phyloP scores from a whole-genome alignment of 2,888 invertebrate species.

The Conchocele bisecta region DNA sequence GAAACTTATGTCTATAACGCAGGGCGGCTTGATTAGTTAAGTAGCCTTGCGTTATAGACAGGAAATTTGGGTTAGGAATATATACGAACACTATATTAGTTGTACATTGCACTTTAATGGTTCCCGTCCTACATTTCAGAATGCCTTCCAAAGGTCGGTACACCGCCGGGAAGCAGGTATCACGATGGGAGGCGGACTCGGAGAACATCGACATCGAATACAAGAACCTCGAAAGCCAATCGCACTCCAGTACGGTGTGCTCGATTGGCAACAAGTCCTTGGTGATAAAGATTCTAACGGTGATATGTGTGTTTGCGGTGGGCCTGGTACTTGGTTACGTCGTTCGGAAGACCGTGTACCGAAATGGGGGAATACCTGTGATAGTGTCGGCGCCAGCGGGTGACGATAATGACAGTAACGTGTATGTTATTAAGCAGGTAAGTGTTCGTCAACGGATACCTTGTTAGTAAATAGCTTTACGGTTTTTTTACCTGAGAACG shows the following conservation, averaged over 20 bases:
- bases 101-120: too few relatives aligned
- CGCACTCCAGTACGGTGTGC: conserved; percentile 40
- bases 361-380: neutral
- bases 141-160: conserved; percentile 76
- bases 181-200: conserved; percentile 77
- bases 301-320: conserved; percentile 67
- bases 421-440: conserved; percentile 55
- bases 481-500: too few relatives aligned
- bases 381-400: conserved; percentile 1
- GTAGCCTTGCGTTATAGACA: too few relatives aligned
- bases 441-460: neutral
- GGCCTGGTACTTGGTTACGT: conserved; percentile 75
- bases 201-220: conserved; percentile 80
- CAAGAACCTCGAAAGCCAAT: conserved; percentile 72
- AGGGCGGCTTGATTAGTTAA: too few relatives aligned
- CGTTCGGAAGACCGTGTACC: conserved; percentile 56
- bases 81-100: too few relatives aligned
- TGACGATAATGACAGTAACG: neutral
- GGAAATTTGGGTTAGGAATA: too few relatives aligned
- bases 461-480: too few relatives aligned
- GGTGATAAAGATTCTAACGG: conserved; percentile 68
- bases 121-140: conserved; percentile 57
- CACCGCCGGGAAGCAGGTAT: conserved; percentile 76
- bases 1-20: too few relatives aligned
- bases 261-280: conserved; percentile 67